Evolutionary conservation across 2,797 vertebrate genomes (phyloP).

Genomic region (Eutrigla gurnardus): DNA sequence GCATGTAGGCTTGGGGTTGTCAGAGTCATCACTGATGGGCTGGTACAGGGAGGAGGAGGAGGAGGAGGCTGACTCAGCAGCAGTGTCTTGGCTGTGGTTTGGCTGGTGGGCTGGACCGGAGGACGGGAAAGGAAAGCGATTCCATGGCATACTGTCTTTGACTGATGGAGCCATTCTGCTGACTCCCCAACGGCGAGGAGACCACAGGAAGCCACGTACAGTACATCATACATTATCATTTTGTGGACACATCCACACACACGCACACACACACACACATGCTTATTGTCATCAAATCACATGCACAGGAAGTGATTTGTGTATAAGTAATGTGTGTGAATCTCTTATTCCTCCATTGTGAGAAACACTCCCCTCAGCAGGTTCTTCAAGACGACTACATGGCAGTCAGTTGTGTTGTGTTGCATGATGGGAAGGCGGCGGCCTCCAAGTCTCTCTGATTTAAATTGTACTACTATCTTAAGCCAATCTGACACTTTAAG

Average conservation of each 20-base stretch:
- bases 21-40: constrained; percentile 43
- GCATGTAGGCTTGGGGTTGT: constrained; percentile 29
- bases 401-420: too few species aligned
- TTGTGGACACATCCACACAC: too few species aligned
- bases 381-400: too few species aligned
- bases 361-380: too few species aligned
- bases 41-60: constrained; percentile 30
- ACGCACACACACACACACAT: too few species aligned
- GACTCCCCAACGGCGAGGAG: constrained; percentile 30
- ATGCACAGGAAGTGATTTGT: too few species aligned
- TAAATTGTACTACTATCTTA: too few species aligned
- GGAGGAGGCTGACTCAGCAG: constrained; percentile 71
- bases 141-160: constrained; percentile 35
- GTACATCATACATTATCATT: not conserved
- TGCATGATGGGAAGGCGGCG: too few species aligned
- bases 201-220: not conserved
- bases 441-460: too few species aligned
- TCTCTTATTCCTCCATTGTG: too few species aligned
- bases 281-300: not conserved
- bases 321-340: too few species aligned
- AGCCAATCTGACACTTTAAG: too few species aligned
- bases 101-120: constrained; percentile 57
- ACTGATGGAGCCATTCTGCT: constrained; percentile 55
- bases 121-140: constrained; percentile 52
- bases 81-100: constrained; percentile 58